A percentile compares a stretch with the other conserved stretches of the same genome.
Evolutionary conservation across 2,113 vertebrate species (phyloP).

Genomic region (Galeopterus variegatus): DNA sequence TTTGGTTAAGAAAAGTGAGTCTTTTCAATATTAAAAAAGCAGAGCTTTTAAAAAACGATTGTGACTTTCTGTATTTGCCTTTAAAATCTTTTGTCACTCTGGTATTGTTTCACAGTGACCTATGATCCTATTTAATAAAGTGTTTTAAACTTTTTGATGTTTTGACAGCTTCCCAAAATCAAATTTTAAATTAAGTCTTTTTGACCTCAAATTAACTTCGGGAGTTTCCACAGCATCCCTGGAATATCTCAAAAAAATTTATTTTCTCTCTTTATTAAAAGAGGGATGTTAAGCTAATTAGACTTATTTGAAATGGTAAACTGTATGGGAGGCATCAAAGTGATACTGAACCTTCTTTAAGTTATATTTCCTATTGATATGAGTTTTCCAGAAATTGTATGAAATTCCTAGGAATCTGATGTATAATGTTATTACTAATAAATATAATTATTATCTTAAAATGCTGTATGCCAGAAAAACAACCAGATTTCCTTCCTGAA

Average conservation of each 20-base stretch:
- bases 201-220: not conserved
- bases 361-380: not conserved
- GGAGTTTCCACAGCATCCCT: not conserved
- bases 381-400: not conserved
- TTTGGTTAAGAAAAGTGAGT: not conserved
- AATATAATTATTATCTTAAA: not conserved
- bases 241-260: not conserved
- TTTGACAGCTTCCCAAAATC: not conserved
- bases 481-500: not conserved
- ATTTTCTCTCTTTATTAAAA: not conserved
- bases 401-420: not conserved
- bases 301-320: not conserved
- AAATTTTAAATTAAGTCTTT: not conserved
- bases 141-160: not conserved
- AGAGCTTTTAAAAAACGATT: not conserved
- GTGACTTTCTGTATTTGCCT: not conserved
- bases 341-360: not conserved
- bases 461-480: not conserved
- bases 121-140: not conserved
- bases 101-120: not conserved
- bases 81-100: not conserved
- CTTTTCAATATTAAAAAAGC: not conserved
- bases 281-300: not conserved
- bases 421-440: not conserved
- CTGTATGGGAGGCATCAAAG: not conserved